phyloP scores from a whole-genome alignment of 2,113 vertebrate genomes.

The Pimephales promelas region DNA sequence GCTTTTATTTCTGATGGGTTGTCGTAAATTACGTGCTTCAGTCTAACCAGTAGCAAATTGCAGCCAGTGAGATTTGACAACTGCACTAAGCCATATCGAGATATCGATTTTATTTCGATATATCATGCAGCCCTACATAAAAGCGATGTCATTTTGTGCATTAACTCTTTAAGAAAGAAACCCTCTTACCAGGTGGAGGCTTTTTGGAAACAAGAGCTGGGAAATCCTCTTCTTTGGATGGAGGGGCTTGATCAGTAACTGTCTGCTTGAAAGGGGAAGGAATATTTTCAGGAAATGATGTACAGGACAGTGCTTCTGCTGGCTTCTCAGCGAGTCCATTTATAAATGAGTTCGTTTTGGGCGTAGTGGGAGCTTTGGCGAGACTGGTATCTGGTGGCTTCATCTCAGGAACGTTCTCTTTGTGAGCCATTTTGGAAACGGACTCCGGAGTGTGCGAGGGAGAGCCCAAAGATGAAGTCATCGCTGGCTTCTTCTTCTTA shows the following conservation, averaged over 20 bases:
- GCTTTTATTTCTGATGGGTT: too few relatives aligned
- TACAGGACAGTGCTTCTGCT: slow-evolving; percentile 20
- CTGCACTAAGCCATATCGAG: too few relatives aligned
- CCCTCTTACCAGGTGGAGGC: slow-evolving; percentile 87
- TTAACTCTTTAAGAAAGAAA: background rate
- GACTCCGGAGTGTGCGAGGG: background rate
- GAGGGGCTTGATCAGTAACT: slow-evolving; percentile 65
- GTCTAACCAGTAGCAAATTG: too few relatives aligned
- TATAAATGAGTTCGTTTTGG: slow-evolving; percentile 66
- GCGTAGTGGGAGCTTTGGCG: slow-evolving; percentile 9
- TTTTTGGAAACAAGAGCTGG: slow-evolving; percentile 87
- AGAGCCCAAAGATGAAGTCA: slow-evolving; percentile 6
- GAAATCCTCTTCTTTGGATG: slow-evolving; percentile 88
- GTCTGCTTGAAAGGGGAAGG: slow-evolving; percentile 72
- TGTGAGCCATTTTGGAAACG: slow-evolving; percentile 45
- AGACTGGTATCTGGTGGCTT: slow-evolving; percentile 64
- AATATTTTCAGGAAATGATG: slow-evolving; percentile 69
- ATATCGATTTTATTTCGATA: too few relatives aligned
- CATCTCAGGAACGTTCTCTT: slow-evolving; percentile 76
- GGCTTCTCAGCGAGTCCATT: slow-evolving; percentile 82
- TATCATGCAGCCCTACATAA: too few relatives aligned
- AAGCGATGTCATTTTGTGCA: background rate
- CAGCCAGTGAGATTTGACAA: too few relatives aligned
- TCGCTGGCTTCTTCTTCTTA: slow-evolving; percentile 84
- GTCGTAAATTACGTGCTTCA: too few relatives aligned